Evolutionary conservation across 2,797 vertebrate genomes (phyloP).

Genomic region (Gambusia yucatana): DNA sequence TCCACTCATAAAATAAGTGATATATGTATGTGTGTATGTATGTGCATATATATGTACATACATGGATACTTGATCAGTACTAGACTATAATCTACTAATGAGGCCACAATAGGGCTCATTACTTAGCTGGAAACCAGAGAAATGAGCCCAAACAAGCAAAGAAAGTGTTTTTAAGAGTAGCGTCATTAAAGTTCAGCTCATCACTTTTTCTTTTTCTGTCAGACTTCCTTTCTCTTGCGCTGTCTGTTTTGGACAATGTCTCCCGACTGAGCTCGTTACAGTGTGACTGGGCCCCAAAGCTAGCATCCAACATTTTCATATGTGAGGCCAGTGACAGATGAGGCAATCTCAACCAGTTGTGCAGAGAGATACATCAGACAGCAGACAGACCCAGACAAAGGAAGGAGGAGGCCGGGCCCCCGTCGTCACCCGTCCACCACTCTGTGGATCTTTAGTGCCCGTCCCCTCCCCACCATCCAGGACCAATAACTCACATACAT

Average conservation of each 20-base stretch:
- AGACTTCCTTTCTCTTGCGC: background rate
- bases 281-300: conserved; percentile 62
- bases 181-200: conserved; percentile 17
- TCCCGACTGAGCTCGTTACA: conserved; percentile 74
- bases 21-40: background rate
- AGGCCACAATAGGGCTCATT: conserved; percentile 22
- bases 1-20: conserved; percentile 23
- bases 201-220: conserved; percentile 22
- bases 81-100: conserved; percentile 13
- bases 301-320: conserved; percentile 78
- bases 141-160: background rate
- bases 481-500: conserved; percentile 79
- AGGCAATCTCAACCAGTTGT: conserved; percentile 83
- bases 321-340: conserved; percentile 82
- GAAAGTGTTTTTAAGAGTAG: background rate
- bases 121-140: background rate
- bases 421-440: conserved; percentile 60
- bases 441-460: conserved; percentile 20
- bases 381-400: conserved; percentile 79
- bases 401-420: conserved; percentile 60
- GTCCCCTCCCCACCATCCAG: conserved; percentile 46
- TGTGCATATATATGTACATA: background rate
- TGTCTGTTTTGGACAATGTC: conserved; percentile 47
- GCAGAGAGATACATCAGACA: conserved; percentile 83
- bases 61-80: background rate